These are phyloP conservation scores for Sebastes minor DNA, from an alignment of 2,797 vertebrate species.

Conservation along the genomic window DNA sequence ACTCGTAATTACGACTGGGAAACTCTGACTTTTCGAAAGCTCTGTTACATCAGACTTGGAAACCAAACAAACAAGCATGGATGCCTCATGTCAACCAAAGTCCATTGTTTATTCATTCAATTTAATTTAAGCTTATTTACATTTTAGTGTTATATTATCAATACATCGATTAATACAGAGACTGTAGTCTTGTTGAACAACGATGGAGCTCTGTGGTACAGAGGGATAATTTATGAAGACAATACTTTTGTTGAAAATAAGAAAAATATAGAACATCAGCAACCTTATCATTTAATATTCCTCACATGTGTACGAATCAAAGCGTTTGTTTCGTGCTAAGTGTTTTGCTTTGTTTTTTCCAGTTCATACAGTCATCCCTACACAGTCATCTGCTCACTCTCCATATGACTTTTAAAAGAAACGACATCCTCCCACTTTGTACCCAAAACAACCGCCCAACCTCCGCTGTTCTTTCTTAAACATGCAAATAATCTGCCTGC, in stretches of 20 bases:
- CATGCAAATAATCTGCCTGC: neutral
- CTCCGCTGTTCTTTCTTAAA: neutral
- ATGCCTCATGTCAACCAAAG: neutral
- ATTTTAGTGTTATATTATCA: neutral
- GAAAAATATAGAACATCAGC: neutral
- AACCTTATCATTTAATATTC: neutral
- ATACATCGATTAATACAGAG: neutral
- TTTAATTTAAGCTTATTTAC: neutral
- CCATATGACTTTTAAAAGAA: conserved; percentile 9
- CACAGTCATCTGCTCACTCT: conserved; percentile 24
- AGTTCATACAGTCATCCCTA: conserved; percentile 26
- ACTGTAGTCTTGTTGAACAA: neutral
- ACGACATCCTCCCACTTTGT: conserved; percentile 23
- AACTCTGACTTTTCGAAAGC: neutral
- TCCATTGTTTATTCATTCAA: neutral
- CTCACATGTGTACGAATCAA: neutral
- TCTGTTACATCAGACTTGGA: neutral
- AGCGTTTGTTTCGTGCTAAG: neutral
- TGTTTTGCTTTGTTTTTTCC: neutral
- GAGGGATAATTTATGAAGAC: neutral
- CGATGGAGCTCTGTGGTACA: neutral
- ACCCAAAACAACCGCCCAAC: neutral
- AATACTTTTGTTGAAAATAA: neutral
- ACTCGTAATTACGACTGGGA: neutral
- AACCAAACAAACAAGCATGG: neutral